phyloP scores from a whole-genome alignment of 2,888 invertebrate genomes.

The Hartigia nigra region DNA sequence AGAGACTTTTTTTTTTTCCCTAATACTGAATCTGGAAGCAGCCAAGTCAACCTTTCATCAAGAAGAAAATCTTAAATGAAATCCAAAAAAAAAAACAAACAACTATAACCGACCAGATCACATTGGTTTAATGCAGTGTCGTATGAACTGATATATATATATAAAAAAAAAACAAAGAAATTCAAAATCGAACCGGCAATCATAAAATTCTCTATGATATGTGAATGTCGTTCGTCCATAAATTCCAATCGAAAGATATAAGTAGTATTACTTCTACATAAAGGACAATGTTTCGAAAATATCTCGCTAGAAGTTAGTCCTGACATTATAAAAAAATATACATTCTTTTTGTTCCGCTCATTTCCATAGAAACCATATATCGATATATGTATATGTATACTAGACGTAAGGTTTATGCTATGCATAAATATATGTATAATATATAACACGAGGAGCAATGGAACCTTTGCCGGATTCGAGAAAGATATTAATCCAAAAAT shows the following conservation, averaged over 20 bases:
- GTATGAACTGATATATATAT: background rate
- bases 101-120: background rate
- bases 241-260: constrained; percentile 25
- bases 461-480: background rate
- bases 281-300: constrained; percentile 35
- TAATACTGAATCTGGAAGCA: constrained; percentile 58
- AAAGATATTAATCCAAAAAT: constrained; percentile 11
- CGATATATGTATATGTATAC: constrained; percentile 13
- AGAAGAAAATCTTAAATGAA: background rate
- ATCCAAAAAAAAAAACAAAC: background rate
- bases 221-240: constrained; percentile 35
- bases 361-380: constrained; percentile 3
- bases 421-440: background rate
- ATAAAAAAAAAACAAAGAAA: background rate
- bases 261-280: constrained; percentile 30
- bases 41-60: constrained; percentile 49
- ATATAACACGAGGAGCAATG: background rate
- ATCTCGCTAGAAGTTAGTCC: constrained; percentile 31
- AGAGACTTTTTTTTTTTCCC: constrained; percentile 27
- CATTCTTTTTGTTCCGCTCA: background rate
- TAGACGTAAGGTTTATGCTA: background rate
- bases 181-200: constrained; percentile 17
- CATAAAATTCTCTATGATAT: constrained; percentile 44
- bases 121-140: background rate
- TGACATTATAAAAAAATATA: constrained; percentile 12